Base-by-base conservation (phyloP, 2,888 invertebrate genomes). In the Atethmia centrago region DNA sequence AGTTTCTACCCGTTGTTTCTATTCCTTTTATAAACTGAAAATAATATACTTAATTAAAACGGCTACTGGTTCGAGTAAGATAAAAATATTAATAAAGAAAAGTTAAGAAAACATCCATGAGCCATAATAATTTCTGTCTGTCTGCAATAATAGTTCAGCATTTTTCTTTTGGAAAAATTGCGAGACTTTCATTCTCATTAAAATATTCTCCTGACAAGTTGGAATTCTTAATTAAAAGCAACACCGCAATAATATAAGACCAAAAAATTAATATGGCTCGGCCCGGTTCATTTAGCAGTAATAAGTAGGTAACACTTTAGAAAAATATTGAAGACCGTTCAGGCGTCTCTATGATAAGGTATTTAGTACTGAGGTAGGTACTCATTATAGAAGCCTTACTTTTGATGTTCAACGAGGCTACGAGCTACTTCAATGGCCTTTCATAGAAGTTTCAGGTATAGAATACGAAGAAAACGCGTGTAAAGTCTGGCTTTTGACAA, bases 221-320 rank as follows among this genome's bases (percentile, higher is more conserved):
- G 83, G 77, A 84, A 77, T 87, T 79, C 82, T 87, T 87, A 88
- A 88, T 88, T 88, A 88, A 88, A 87, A 85, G 76, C 83, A 86
- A 76, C 79, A 82, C 53, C 69, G 72, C 73, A 77, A 78, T 79
- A 78, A 77, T 71, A 70, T 59, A 77, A 84, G 74, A 72, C 65
- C 31, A 79, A 82, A 80, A 74, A 80, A 71, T 72, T 61, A 79
- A 69, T 74, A 58, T 66, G 74, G 67, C 70, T 36, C 45, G 25
- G 45, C 66, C 42, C 73, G 63, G 59, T 80, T 80, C 84, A 85
- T 82, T 85, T 84, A 78, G 51, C 73, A 58, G 74, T 80, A 80
- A 71, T 55, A 63, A 49, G 76, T 76, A 66, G 47, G 77, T 75
- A 68, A 53, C 49, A 74, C 71, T 82, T 74, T 42, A 55, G 10